Conservation (phyloP, 2,113 vertebrate genomes). For the Cathartes aura region DNA sequence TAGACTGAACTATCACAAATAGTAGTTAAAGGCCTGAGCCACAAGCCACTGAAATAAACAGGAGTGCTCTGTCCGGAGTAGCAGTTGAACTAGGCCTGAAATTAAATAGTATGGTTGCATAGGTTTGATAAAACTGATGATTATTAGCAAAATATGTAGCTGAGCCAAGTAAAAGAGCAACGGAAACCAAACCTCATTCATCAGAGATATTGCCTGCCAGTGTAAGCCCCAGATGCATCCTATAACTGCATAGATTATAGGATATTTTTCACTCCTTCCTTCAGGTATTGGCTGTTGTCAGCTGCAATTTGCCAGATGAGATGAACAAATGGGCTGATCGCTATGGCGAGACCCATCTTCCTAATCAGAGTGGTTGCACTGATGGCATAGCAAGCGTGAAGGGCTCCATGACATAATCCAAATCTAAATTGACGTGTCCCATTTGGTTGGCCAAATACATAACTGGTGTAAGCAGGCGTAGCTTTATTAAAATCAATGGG, state of each 20-base stretch:
- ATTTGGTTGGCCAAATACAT: background rate
- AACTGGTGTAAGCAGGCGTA: background rate
- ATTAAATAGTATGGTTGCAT: background rate
- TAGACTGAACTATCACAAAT: background rate
- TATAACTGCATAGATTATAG: background rate
- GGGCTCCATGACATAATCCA: background rate
- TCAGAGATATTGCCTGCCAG: background rate
- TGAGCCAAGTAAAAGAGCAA: background rate
- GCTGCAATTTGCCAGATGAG: background rate
- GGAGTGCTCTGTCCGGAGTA: background rate
- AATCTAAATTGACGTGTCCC: background rate
- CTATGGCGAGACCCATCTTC: background rate
- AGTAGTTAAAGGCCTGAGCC: background rate
- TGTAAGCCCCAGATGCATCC: background rate
- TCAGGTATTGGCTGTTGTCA: conserved; percentile 10
- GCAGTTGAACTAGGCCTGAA: background rate
- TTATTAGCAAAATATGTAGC: background rate
- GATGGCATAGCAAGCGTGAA: background rate
- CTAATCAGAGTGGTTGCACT: background rate
- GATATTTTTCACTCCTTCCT: conserved; percentile 27
- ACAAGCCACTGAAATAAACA: background rate
- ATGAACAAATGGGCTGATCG: background rate
- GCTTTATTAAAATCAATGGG: background rate
- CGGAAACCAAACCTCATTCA: background rate
- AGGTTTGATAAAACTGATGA: background rate